Evolutionary conservation across 2,888 invertebrate species (phyloP).

Genomic region (Sclerodermus sp.): DNA sequence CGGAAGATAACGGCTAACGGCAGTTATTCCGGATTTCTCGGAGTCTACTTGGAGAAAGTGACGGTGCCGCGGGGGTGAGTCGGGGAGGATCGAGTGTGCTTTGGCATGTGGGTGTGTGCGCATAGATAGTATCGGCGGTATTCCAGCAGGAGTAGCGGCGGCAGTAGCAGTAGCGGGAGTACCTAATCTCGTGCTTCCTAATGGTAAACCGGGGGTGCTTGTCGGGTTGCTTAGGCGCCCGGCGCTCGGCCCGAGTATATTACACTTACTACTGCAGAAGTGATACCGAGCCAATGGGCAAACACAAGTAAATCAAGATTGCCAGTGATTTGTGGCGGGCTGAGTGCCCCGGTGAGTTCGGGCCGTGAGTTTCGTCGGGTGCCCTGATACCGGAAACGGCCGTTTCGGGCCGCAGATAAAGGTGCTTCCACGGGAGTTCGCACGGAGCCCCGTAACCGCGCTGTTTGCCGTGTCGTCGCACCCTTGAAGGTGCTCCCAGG

Average conservation of each 20-base stretch:
- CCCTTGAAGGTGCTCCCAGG: slow-evolving; percentile 2
- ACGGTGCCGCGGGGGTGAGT: background rate
- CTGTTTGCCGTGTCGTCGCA: slow-evolving; percentile 11
- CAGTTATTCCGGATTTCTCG: slow-evolving; percentile 25
- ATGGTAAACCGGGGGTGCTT: slow-evolving; percentile 43
- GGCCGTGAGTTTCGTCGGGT: slow-evolving; percentile 34
- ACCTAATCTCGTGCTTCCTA: slow-evolving; percentile 47
- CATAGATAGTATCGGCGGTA: slow-evolving; percentile 18
- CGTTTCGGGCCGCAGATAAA: slow-evolving; percentile 38
- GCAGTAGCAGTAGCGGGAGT: slow-evolving; percentile 14
- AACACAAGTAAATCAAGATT: slow-evolving; percentile 58
- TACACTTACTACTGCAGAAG: slow-evolving; percentile 46
- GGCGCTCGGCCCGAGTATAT: slow-evolving; percentile 35
- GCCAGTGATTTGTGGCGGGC: slow-evolving; percentile 53
- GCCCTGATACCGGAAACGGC: slow-evolving; percentile 35
- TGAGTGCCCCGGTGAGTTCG: slow-evolving; percentile 40
- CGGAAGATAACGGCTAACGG: slow-evolving; percentile 8
- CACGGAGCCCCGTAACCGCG: background rate
- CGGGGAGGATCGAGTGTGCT: background rate
- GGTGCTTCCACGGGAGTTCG: slow-evolving; percentile 26
- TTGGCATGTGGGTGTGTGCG: background rate
- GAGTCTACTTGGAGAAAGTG: slow-evolving; percentile 17
- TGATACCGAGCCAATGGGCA: slow-evolving; percentile 56
- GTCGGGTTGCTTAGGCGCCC: slow-evolving; percentile 29
- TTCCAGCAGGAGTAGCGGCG: background rate